phyloP scores from a whole-genome alignment of 2,888 invertebrate species.

The Cotesia congregata region DNA sequence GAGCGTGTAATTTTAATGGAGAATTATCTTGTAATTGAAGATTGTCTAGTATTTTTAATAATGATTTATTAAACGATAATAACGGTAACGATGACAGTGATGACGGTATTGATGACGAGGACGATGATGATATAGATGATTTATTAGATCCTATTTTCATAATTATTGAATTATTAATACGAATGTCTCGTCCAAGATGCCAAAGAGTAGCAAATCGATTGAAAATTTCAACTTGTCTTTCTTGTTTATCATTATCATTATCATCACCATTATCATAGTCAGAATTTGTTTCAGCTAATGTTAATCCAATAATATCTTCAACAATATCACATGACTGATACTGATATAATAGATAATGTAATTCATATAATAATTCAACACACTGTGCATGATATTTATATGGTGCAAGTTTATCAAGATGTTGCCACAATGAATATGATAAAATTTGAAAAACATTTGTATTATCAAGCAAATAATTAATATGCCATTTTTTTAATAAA shows the following conservation, averaged over 20 bases:
- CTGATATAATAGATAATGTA: conserved; percentile 76
- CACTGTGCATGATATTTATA: conserved; percentile 75
- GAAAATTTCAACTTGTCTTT: conserved; percentile 74
- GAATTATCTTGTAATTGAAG: conserved; percentile 75
- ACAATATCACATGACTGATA: conserved; percentile 73
- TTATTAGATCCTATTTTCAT: background rate
- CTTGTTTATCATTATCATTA: conserved; percentile 64
- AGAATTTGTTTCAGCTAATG: conserved; percentile 61
- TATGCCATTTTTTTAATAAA: conserved; percentile 77
- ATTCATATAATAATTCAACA: conserved; percentile 81
- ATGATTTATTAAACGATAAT: conserved; percentile 76
- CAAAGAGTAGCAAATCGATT: conserved; percentile 80
- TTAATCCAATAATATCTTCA: conserved; percentile 78
- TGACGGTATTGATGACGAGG: background rate
- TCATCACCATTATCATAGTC: background rate
- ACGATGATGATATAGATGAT: background rate
- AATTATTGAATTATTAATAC: conserved; percentile 60
- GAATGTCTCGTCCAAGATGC: conserved; percentile 83
- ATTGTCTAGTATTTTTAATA: conserved; percentile 82
- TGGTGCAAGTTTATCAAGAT: conserved; percentile 74
- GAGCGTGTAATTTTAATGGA: conserved; percentile 76
- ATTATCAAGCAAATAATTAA: conserved; percentile 77
- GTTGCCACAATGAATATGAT: conserved; percentile 81
- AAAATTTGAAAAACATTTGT: conserved; percentile 80
- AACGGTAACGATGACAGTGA: background rate